Base-by-base conservation (phyloP, 2,888 invertebrate species). In the Cancer borealis region DNA sequence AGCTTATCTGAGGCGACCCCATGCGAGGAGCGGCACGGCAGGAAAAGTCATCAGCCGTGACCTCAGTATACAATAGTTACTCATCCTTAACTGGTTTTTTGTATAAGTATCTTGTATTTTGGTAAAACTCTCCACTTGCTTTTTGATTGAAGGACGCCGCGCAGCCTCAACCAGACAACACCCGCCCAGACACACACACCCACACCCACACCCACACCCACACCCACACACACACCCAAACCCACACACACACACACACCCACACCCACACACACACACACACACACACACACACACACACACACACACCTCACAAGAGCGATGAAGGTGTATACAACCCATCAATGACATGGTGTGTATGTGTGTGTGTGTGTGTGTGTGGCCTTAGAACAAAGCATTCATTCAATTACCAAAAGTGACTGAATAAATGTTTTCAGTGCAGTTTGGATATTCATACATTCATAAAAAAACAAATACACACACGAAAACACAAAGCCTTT, bases 101-200 rank as follows among this genome's bases (percentile, higher is more conserved):
- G 14, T 84, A 39, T 39, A 84, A 84, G 39, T 84, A 39, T 84
- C 39, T 84, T 84, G 21, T 84, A 84, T 30, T 84, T 84, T 84
- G 10, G 39, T 84, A 39, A 84, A 17, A 39, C 84, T 30, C 84
- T 84, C 84, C 39, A 10, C 39, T 84, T 10, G 84, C 30, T 39
- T 84, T 17, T 30, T 84, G 73, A 26, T 26, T 73, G n/a, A 26
- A 8, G 73, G 73, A 60, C 73, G 73, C 26, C 26, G 21, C 73
- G 73, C 73, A n/a, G 73, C 73, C 73, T 73, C 26, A 39, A 39
- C 39, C 39, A 39, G 39, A 39, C 39, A 39, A 39, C 39, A 39
- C 39, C 39, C 39, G 39, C 39, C 39, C 39, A 39, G 1, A 0
- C 39, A 39, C 39, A 39, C 39, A 39, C 39, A 39, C 39, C 0